Evolutionary conservation across 2,888 invertebrate genomes (phyloP).

Genomic region (Cantharis lateralis): DNA sequence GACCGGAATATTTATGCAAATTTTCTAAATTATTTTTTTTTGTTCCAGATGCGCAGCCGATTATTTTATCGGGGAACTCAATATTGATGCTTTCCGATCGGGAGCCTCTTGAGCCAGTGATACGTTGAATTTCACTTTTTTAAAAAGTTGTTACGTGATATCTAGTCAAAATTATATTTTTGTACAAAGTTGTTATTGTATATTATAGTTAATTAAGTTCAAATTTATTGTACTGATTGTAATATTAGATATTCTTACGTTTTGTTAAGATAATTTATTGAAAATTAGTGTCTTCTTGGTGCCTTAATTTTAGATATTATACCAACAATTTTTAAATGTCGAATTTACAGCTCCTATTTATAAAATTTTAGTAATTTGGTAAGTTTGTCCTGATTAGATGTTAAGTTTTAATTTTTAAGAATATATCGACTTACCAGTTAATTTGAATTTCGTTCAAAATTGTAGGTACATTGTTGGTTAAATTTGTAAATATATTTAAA

Average conservation of each 20-base stretch:
- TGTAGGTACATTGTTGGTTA: background rate
- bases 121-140: conserved; percentile 21
- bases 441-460: background rate
- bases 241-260: background rate
- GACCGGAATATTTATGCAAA: background rate
- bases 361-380: conserved; percentile 9
- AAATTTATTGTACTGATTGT: background rate
- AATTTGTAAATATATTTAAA: background rate
- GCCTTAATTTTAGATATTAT: background rate
- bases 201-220: background rate
- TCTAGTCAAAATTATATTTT: conserved; percentile 21
- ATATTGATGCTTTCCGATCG: background rate
- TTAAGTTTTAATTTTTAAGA: conserved; percentile 20
- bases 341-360: background rate
- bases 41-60: background rate
- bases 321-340: background rate
- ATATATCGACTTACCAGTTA: conserved; percentile 19
- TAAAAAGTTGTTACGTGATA: conserved; percentile 14
- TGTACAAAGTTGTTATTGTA: conserved; percentile 19
- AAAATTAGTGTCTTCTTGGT: background rate
- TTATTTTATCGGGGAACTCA: background rate
- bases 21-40: background rate
- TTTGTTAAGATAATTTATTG: background rate
- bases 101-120: conserved; percentile 11
- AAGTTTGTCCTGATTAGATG: conserved; percentile 27